Conservation (phyloP, 53 echinoderm and acorn worm genomes). For the Zoroaster sp. region DNA sequence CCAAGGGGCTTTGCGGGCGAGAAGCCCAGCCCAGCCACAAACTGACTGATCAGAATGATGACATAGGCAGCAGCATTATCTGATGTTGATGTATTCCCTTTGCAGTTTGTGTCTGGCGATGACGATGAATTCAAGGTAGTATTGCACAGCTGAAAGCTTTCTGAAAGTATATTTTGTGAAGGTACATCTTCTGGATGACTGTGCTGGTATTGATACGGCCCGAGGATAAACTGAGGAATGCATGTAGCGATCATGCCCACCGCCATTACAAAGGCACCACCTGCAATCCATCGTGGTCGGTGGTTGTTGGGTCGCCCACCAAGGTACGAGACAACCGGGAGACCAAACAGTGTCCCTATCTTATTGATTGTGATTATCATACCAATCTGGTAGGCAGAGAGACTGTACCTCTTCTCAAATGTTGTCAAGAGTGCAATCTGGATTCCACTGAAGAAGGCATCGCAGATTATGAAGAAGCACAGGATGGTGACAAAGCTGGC, state of each 20-base stretch:
- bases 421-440: constrained; percentile 64
- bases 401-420: constrained; percentile 66
- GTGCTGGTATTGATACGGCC: constrained; percentile 48
- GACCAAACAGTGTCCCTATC: constrained; percentile 52
- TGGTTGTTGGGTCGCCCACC: constrained; percentile 61
- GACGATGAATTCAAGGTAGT: background rate
- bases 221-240: constrained; percentile 67
- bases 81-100: background rate
- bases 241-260: constrained; percentile 56
- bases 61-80: constrained; percentile 50
- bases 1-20: constrained; percentile 68
- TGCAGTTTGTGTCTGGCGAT: background rate
- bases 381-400: constrained; percentile 57
- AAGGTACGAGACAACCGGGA: constrained; percentile 60
- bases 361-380: constrained; percentile 70
- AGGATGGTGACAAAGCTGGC: constrained; percentile 47
- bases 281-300: constrained; percentile 66
- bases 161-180: background rate
- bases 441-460: constrained; percentile 65
- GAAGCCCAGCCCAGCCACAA: constrained; percentile 65
- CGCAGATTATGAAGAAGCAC: constrained; percentile 56
- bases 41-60: constrained; percentile 55
- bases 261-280: constrained; percentile 55
- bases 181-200: background rate
- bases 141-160: background rate